Percentiles rank a stretch among this genome's conserved stretches.
Conservation (phyloP, 2,113 vertebrate genomes). For the Apus apus region DNA sequence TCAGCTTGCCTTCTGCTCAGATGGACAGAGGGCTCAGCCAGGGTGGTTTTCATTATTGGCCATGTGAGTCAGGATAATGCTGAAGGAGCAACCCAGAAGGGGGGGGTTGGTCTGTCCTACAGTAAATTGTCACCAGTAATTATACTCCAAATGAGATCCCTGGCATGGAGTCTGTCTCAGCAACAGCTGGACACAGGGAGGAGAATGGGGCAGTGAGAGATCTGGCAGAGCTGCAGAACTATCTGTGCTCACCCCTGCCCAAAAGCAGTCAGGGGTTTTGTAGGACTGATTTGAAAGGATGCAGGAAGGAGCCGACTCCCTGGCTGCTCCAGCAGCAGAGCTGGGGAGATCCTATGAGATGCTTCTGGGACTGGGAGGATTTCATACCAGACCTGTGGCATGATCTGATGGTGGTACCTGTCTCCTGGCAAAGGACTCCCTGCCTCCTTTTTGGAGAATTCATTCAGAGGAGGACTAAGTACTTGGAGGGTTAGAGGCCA, state of each 20-base stretch:
- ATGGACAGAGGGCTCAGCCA: background rate
- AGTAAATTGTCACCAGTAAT: background rate
- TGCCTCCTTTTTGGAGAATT: background rate
- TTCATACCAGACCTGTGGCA: background rate
- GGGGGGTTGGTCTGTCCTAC: background rate
- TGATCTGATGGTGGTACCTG: fast-evolving
- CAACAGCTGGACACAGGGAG: background rate
- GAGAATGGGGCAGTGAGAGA: background rate
- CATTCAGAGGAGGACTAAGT: background rate
- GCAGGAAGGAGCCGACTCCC: background rate
- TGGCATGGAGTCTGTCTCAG: background rate
- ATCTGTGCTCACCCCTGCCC: background rate
- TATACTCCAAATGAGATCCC: background rate
- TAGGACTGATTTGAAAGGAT: background rate
- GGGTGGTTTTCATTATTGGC: background rate
- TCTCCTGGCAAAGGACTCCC: background rate
- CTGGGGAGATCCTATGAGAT: fast-evolving
- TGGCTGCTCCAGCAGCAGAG: background rate
- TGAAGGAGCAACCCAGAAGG: background rate
- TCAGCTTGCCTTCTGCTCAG: background rate
- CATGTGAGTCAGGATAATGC: background rate
- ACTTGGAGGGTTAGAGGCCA: background rate
- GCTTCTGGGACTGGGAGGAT: background rate
- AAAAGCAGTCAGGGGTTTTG: background rate
- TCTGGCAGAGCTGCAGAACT: background rate